Evolutionary conservation across 2,888 invertebrate species (phyloP), one percentile per base, ranked within the genome.

Genomic region (Epinotia bilunana): DNA sequence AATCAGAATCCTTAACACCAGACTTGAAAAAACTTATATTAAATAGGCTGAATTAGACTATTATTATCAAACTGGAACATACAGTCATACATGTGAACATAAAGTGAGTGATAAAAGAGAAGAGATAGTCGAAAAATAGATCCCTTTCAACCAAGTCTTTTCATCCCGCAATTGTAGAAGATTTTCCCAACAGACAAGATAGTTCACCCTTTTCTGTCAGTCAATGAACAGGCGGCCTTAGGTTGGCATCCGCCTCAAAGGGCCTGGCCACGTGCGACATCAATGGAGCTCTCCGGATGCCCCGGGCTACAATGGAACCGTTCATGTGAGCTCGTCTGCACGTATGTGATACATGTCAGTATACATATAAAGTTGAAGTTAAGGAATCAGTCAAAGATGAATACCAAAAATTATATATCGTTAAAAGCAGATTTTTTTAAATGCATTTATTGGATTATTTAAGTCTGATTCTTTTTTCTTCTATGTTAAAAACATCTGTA

Each of bases 251-350:
- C 91, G 90, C 87, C 87, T 89, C 87, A 87, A 84, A 80, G 85
- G 87, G 85, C 64, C 64, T 80, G 79, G 86, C 86, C 93, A 93
- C 92, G 93, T 93, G 93, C 85, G 89, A 83, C 81, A 83, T 93
- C 86, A 93, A 93, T 91, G 83, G 87, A 80, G 79, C 85, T 78
- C 89, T 88, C 91, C 92, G 91, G 92, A 91, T 91, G 88, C 87
- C 81, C 78, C 79, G 80, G 78, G 81, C 82, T 83, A 90, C 90
- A 91, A 91, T 88, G 82, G 82, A 79, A 80, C 79, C 79, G 74
- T 73, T 80, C 79, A 79, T 81, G 81, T 81, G 82, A 78, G 74
- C 77, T 78, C 81, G 79, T 78, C 80, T 80, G 81, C 76, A 73
- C 72, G 74, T 72, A 77, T 53, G 77, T 18, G 43, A 39, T n/a